Evolutionary conservation across 2,797 vertebrate genomes (phyloP).

Genomic region (Micrastur ruficollis): DNA sequence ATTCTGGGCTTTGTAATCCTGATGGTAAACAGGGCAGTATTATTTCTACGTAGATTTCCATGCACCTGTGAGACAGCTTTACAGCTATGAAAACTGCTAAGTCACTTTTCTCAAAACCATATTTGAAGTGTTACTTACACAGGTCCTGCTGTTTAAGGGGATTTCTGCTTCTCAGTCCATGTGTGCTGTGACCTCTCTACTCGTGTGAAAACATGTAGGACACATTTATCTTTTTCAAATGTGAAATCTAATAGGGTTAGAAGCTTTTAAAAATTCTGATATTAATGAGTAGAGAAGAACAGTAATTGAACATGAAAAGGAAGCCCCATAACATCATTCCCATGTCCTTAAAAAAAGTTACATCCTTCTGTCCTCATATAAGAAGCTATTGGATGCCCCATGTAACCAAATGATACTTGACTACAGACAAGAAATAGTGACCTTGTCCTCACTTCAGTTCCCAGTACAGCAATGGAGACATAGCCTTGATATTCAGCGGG

Average conservation of each 20-base stretch:
- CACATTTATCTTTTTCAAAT: not conserved
- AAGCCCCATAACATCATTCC: not conserved
- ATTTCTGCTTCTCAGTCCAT: conserved; percentile 3
- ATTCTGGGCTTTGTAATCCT: conserved; percentile 12
- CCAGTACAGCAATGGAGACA: not conserved
- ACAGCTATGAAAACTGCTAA: conserved; percentile 58
- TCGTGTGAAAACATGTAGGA: not conserved
- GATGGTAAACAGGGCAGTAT: not conserved
- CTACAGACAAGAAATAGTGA: not conserved
- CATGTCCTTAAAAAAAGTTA: not conserved
- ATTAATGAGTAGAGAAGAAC: not conserved
- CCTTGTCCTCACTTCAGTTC: not conserved
- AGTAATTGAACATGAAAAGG: not conserved
- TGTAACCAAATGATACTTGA: not conserved
- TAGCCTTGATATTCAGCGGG: not conserved
- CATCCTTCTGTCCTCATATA: not conserved
- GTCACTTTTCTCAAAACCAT: conserved; percentile 27
- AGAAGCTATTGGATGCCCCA: not conserved
- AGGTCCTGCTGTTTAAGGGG: conserved; percentile 7
- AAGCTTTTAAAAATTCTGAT: not conserved
- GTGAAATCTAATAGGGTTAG: not conserved
- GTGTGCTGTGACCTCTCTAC: not conserved
- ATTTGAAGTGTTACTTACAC: conserved; percentile 27
- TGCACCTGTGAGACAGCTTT: conserved; percentile 17
- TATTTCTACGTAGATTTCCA: not conserved